These are phyloP conservation scores for Mythimna ferrago DNA, from an alignment of 2,888 invertebrate species.

Conservation along the genomic window DNA sequence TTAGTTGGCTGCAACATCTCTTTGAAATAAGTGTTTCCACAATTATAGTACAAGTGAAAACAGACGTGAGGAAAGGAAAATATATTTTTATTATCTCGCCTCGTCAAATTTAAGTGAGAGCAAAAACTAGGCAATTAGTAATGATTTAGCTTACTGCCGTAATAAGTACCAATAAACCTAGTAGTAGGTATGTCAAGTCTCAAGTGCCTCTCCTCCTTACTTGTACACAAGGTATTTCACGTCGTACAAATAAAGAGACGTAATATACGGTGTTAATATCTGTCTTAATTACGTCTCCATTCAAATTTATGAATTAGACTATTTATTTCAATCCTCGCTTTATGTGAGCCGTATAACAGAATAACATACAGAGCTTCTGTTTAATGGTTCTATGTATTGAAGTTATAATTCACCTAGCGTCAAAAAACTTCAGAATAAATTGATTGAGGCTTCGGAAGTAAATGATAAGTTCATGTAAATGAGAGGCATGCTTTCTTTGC, in stretches of 20 bases:
- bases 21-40: background rate
- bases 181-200: conserved; percentile 18
- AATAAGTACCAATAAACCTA: conserved; percentile 15
- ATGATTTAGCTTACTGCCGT: background rate
- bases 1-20: background rate
- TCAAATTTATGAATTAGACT: conserved; percentile 67
- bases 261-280: conserved; percentile 50
- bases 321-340: conserved; percentile 66
- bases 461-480: conserved; percentile 81
- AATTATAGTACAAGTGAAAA: background rate
- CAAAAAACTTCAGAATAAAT: conserved; percentile 62
- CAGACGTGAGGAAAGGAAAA: background rate
- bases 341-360: conserved; percentile 48
- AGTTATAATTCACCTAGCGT: conserved; percentile 59
- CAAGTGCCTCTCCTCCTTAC: conserved; percentile 12
- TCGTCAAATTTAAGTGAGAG: conserved; percentile 8
- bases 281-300: conserved; percentile 67
- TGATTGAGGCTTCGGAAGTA: conserved; percentile 62
- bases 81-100: background rate
- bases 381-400: conserved; percentile 45
- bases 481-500: conserved; percentile 82
- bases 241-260: conserved; percentile 50
- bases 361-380: conserved; percentile 28
- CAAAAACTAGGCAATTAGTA: background rate
- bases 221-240: conserved; percentile 42